Base-by-base conservation (phyloP, 2,113 vertebrate species). In the Zeus faber region DNA sequence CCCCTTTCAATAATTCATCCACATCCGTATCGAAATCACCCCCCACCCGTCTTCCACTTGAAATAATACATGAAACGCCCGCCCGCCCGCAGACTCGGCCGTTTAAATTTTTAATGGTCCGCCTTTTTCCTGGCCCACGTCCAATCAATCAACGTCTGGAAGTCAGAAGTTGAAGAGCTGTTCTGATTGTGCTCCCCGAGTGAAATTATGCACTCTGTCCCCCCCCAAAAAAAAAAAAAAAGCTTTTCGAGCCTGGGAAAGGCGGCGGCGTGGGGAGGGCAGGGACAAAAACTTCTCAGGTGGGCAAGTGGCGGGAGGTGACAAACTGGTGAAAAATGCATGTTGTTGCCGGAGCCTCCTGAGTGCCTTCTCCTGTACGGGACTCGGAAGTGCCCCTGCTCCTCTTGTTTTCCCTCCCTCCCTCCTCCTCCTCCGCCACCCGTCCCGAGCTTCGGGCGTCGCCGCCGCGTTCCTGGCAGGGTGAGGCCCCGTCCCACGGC, bases 1-100 rank as follows among this genome's bases (percentile, higher is more conserved):
- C n/a, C 10, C 6, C 18, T 18, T 6, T 81, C 43, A 58, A 77
- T 77, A 75, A 74, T 81, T 63, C 1, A 80, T 74, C 57, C 24
- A 37, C 49, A 46, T 55, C 67, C 18, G 45, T 64, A 39, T 64
- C 40, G 61, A 72, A 56, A n/a, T 67, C 64, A 41, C 31, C 13
- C 31, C 31, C 31, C 31, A 10, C 29, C 29, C 29, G 2, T 31
- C 73, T 80, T 80, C 63, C 56, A 70, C 67, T 76, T 80, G 65
- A 80, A 73, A 77, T 76, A 67, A 67, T 71, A 73, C 57, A 72
- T 77, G 61, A 78, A 76, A 65, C 11, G 61, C 61, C 65, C 64
- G 53, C 55, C 47, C n/a, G n/a, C n/a, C 20, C 21, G 62, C 54
- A 67, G 74, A 80, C 51, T 55, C 49, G 68, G 51, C 49, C 29